These are phyloP conservation scores for Hipparchia semele DNA, from an alignment of 2,888 invertebrate species.

Conservation along the genomic window DNA sequence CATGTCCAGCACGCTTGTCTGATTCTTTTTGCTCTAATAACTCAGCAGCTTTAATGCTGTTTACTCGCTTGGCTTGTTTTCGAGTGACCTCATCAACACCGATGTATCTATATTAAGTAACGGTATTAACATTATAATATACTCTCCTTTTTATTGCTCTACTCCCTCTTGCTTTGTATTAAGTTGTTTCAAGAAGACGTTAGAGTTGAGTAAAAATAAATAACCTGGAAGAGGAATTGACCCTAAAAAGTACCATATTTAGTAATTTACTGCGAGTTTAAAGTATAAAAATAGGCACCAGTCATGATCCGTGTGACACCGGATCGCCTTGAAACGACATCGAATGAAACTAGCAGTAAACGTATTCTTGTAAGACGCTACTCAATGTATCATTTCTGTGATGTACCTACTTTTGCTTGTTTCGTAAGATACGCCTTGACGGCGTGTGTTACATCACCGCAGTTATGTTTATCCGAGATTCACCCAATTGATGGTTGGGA, in stretches of 20 bases:
- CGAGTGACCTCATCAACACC: conserved; percentile 35
- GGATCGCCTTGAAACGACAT: conserved; percentile 65
- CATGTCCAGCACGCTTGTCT: conserved; percentile 56
- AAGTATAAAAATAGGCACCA: conserved; percentile 49
- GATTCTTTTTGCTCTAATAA: conserved; percentile 39
- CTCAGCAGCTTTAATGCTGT: conserved; percentile 35
- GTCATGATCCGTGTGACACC: conserved; percentile 56
- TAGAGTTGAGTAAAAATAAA: background rate
- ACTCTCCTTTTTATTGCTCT: background rate
- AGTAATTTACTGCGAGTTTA: conserved; percentile 12
- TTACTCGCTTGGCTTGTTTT: conserved; percentile 35
- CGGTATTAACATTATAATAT: background rate
- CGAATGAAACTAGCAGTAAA: conserved; percentile 37
- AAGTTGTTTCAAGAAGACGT: background rate
- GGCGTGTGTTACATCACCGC: conserved; percentile 63
- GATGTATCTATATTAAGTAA: conserved; percentile 11
- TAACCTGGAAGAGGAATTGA: background rate
- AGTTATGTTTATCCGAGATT: conserved; percentile 67
- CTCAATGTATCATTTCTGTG: conserved; percentile 59
- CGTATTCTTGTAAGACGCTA: conserved; percentile 57
- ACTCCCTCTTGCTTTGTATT: background rate
- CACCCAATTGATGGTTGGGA: conserved; percentile 65
- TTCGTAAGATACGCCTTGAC: conserved; percentile 64
- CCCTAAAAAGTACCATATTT: background rate
- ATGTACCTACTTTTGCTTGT: conserved; percentile 58